Base-by-base conservation (phyloP, 2,113 vertebrate species). In the Aspiorhynchus laticeps region DNA sequence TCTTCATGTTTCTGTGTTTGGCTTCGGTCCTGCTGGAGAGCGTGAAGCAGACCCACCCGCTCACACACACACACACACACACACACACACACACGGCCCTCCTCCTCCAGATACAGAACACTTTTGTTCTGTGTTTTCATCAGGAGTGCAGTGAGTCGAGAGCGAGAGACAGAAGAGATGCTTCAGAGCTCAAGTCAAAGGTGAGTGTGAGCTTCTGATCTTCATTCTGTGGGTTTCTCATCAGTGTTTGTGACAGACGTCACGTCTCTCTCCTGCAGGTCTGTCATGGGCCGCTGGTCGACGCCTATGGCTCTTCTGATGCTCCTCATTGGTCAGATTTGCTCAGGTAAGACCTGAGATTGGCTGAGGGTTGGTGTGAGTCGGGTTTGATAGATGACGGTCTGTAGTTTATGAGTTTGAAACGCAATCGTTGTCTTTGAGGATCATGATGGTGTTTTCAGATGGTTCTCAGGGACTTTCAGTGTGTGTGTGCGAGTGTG, bases 81-180 rank as follows among this genome's bases (percentile, higher is more conserved):
- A 12, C 59, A 63, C 21, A 63, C n/a, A 63, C 19, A 61, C 24
- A 61, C 56, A 61, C 59, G 2, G 19, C 43, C 38, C 75, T 11
- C 93, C 89, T 89, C 90, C 88, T 92, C 87, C 76, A 91, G 67
- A 93, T 63, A 93, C 77, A 88, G 90, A 83, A 71, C 88, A 88
- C 87, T 92, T 92, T 89, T 92, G 88, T 91, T 88, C 91, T 56
- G 90, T 91, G 93, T 94, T 94, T 93, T 92, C 91, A 90, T 91
- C 89, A 88, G 92, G 86, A 94, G 92, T 9, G n/a, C 38, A 92
- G 24, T 43, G 10, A 26, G 28, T 41, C n/a, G 5, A 67, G 80
- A 12, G 41, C 73, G 12, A 43, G 24, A 12, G 61, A 65, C 61
- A 69, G n/a, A 12, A 67, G 65, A 67, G 36, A 74, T 2, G 2